A percentile compares a stretch with the other conserved stretches of the same genome.
These are phyloP conservation scores for Spinus olivaceus DNA, from an alignment of 2,797 vertebrate genomes.

Conservation along the genomic window DNA sequence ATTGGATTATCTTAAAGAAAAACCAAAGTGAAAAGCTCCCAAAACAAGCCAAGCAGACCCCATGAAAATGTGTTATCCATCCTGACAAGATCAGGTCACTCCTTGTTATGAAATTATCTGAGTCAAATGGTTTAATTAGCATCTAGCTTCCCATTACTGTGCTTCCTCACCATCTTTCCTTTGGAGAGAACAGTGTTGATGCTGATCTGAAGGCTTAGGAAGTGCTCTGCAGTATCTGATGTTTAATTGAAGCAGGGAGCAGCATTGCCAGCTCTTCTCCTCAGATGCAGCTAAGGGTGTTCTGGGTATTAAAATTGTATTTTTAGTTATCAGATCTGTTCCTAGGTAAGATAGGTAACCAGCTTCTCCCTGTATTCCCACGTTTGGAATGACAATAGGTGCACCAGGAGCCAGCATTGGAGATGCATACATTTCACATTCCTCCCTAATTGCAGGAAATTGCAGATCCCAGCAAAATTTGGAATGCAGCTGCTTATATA, in stretches of 20 bases:
- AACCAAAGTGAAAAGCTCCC: neutral
- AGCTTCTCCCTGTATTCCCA: neutral
- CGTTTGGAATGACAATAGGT: neutral
- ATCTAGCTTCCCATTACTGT: neutral
- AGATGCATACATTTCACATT: neutral
- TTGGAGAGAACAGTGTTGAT: neutral
- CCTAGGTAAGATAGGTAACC: neutral
- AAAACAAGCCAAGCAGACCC: neutral
- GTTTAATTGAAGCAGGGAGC: neutral
- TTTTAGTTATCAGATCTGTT: neutral
- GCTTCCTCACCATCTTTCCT: neutral
- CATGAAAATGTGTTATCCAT: neutral
- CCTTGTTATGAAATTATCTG: neutral
- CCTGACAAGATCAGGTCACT: neutral
- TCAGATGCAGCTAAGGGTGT: neutral
- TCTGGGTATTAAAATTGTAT: neutral
- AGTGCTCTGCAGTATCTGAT: neutral
- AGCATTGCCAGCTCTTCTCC: neutral
- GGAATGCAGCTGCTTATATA: conserved; percentile 60
- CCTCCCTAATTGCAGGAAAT: conserved; percentile 53
- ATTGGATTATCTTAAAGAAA: neutral
- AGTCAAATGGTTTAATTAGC: neutral
- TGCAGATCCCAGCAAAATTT: conserved; percentile 41
- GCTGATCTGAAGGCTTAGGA: neutral
- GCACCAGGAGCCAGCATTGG: neutral